Base-by-base conservation (phyloP, 92 coral and sea anemone species). In the Umimayanthus chanpuru region DNA sequence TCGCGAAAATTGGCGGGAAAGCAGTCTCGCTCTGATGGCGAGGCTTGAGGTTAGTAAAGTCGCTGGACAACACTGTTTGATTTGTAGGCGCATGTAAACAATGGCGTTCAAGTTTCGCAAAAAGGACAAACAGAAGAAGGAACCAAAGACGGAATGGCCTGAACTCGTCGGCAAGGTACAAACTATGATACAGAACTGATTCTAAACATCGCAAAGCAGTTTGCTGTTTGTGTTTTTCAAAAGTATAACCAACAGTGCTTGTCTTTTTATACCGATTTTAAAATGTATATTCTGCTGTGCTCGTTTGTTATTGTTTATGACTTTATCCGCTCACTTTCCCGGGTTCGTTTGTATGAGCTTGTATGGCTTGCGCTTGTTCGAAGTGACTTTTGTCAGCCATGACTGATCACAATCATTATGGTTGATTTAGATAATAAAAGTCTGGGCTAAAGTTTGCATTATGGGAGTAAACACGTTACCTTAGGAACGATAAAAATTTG, bases 91-190 rank as follows among this genome's bases (percentile, higher is more conserved):
- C 78, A 83, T 83, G 87, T 83, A 70, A 83, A 83, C 78, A 83
- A 83, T 83, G 87, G 87, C 87, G 77, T 89, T 92, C 88, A 92
- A 89, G 50, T 86, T 92, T 81, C 90, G 90, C 86, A 88, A 90
- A 92, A 95, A 92, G 79, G 76, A 93, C 73, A 83, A 77, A 55
- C 86, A 93, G 61, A 85, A 92, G 66, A 85, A 88, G 67, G 86
- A 53, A 53, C 90, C 86, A 6, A 95, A 95, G 85, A 88, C 89
- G 2, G 87, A 93, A 77, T 95, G 98, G 98, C 98, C 98, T 47
- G 98, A 95, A 40, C 91, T 95, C 15, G 90, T 95, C 11, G 98
- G 98, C 89, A 93, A 93, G 98, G 98, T 95, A 93, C 47, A 81
- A 41, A 23, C 29, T 23, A 41, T 38, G 32, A 14, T 21, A 25